Evolutionary conservation across 2,888 invertebrate species (phyloP).

Genomic region (Baccha elongata): DNA sequence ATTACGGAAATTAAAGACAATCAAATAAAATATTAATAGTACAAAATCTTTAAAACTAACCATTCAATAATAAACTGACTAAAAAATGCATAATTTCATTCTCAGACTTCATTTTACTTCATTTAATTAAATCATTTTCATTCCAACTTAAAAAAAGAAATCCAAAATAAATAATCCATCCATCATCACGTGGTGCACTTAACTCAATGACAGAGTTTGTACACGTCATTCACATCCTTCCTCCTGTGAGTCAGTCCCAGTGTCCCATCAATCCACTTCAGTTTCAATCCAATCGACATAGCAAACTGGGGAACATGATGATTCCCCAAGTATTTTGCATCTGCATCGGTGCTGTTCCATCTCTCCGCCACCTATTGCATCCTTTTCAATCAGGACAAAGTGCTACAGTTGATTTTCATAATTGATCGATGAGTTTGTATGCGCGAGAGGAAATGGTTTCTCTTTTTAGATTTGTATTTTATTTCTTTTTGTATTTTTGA

Average conservation of each 20-base stretch:
- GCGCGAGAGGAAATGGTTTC: conserved; percentile 21
- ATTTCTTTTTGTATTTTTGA: neutral
- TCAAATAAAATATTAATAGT: too few relatives aligned
- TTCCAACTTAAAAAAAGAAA: conserved; percentile 2
- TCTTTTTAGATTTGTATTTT: neutral
- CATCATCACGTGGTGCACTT: conserved; percentile 47
- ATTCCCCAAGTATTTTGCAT: conserved; percentile 23
- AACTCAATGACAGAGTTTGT: conserved; percentile 40
- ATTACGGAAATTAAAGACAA: too few relatives aligned
- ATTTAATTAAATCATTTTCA: conserved; percentile 17
- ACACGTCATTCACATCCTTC: conserved; percentile 5
- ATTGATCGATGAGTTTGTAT: conserved; percentile 54
- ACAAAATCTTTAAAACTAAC: too few relatives aligned
- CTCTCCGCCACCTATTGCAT: conserved; percentile 15
- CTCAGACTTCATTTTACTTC: too few relatives aligned
- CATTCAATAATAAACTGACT: too few relatives aligned
- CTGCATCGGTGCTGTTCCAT: neutral
- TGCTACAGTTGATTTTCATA: conserved; percentile 58
- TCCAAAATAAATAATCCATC: conserved; percentile 38
- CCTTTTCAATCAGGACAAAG: conserved; percentile 37
- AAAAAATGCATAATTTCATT: too few relatives aligned
- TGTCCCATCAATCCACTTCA: conserved; percentile 49
- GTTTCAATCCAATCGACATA: conserved; percentile 49
- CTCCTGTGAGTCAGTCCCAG: neutral
- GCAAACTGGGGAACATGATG: conserved; percentile 27